Evolutionary conservation across 2,113 vertebrate species (phyloP).

Genomic region (Amphiprion percula): DNA sequence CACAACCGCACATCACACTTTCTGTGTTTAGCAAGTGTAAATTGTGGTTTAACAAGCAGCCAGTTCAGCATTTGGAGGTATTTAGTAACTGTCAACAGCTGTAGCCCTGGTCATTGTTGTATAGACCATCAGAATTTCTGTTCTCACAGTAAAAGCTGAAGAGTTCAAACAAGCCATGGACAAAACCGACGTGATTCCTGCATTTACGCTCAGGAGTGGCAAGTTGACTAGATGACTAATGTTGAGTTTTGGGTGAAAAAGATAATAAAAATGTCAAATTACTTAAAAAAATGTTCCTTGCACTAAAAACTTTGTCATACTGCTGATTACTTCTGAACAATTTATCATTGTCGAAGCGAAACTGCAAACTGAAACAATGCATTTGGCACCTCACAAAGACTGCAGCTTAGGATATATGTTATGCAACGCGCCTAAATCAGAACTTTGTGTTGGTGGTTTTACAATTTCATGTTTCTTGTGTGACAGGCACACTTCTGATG

Average conservation of each 20-base stretch:
- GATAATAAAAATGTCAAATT: background rate
- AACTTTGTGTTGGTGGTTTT: too few relatives aligned
- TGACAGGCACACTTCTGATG: too few relatives aligned
- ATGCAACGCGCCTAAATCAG: too few relatives aligned
- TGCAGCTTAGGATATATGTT: too few relatives aligned
- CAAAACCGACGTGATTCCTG: background rate
- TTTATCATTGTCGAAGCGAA: too few relatives aligned
- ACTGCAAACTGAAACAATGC: too few relatives aligned
- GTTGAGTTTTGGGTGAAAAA: background rate
- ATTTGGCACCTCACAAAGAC: too few relatives aligned
- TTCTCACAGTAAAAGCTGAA: background rate
- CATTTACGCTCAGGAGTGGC: background rate
- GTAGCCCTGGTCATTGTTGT: background rate
- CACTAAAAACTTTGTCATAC: slow-evolving; percentile 2
- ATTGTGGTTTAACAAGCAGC: background rate
- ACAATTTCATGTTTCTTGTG: too few relatives aligned
- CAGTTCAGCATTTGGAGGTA: background rate
- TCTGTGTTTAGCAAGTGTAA: background rate
- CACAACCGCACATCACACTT: background rate
- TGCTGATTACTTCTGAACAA: background rate
- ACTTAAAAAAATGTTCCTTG: background rate
- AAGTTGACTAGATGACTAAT: background rate
- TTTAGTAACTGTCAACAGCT: slow-evolving; percentile 1
- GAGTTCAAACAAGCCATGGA: background rate
- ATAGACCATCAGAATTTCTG: background rate